Base-by-base conservation (phyloP, 1,140 invertebrate species). In the Trichonephila inaurata region DNA sequence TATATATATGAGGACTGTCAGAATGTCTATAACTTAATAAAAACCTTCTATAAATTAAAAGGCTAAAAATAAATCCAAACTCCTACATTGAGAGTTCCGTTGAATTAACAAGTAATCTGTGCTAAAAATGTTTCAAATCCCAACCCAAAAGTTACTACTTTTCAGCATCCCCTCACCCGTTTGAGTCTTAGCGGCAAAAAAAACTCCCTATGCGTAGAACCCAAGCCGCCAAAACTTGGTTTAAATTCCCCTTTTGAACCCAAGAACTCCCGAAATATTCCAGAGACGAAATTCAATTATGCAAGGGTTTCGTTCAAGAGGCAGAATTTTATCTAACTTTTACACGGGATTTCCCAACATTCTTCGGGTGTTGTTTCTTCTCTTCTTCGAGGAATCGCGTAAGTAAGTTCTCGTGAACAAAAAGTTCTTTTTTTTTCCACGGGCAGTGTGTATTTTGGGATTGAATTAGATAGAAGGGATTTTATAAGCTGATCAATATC, bases 281-380 rank as follows among this genome's bases (percentile, higher is more conserved):
- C 21, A 40, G 62, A 28, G 21, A 88, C 12, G 10, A 18, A 64
- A 88, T 88, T 88, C 61, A 88, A 88, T 88, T 66, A 88, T 88
- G 86, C 61, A 88, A 21, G 86, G 62, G 16, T 88, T 64, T 64
- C 62, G 62, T 88, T 64, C 86, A 19, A 88, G 24, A 87, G 8
- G 86, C n/a, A 44, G 86, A 88, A 88, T 64, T 88, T 88, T 60
- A 83, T 83, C 82, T 88, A 88, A 88, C 86, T 88, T 88, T 62
- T 88, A 88, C 58, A 64, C 33, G 40, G 86, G 40, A 58, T 88
- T 88, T 64, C 24, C 24, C 60, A 62, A 51, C 28, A 28, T 82
- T 82, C 66, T 69, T 82, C 2, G 77, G 77, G 14, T 28, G 28
- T 28, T 58, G 40, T 58, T 40, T 83, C 24, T 40, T n/a, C 51